These are phyloP conservation scores for Cybosia mesomella DNA, from an alignment of 2,888 invertebrate genomes.

Conservation along the genomic window DNA sequence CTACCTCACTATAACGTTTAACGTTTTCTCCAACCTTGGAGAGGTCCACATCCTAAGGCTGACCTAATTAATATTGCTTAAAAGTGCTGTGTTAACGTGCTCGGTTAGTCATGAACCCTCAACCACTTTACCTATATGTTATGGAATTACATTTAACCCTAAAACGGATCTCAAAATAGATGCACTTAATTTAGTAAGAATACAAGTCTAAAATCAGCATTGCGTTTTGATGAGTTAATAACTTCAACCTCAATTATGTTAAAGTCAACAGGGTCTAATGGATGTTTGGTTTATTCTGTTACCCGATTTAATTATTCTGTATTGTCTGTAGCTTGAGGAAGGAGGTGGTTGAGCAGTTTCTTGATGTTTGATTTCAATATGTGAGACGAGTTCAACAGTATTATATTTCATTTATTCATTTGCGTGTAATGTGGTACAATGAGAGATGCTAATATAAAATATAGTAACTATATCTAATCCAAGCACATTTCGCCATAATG, in stretches of 20 bases:
- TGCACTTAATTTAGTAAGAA: background rate
- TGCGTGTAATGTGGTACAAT: no score
- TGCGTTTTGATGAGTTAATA: background rate
- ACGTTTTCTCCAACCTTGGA: no score
- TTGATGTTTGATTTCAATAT: background rate
- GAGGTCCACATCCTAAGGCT: no score
- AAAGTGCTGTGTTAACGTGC: no score
- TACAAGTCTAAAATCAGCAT: background rate
- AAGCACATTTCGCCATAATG: no score
- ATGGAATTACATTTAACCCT: background rate
- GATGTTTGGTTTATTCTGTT: background rate
- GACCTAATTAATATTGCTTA: no score
- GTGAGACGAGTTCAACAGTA: background rate
- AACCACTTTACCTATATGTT: no score
- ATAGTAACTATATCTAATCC: no score
- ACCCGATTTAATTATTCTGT: background rate
- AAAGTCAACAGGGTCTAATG: conserved; percentile 9
- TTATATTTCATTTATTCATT: no score
- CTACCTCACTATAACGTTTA: no score
- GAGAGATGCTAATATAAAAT: no score
- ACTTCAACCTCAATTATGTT: conserved; percentile 1
- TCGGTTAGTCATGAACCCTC: no score
- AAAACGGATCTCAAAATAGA: background rate
- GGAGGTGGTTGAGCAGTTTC: background rate
- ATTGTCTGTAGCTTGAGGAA: background rate